Percentiles rank a stretch among this genome's conserved stretches.
Conservation (phyloP, 2,113 vertebrate species). For the Redunca redunca region DNA sequence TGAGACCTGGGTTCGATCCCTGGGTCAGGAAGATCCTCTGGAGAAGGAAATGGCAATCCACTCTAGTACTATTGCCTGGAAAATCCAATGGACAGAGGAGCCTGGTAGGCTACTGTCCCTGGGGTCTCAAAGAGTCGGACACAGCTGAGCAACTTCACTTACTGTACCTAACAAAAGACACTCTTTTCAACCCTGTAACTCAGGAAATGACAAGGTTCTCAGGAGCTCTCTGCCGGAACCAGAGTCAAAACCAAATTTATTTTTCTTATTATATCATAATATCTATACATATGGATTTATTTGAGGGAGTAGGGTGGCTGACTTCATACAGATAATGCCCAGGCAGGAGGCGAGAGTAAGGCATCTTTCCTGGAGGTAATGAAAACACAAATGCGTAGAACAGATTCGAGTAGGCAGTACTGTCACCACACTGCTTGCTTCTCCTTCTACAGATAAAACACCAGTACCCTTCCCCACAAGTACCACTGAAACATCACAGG, state of each 20-base stretch:
- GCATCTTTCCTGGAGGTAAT: neutral
- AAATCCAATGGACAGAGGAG: too few species aligned
- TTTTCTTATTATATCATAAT: neutral
- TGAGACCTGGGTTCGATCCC: too few species aligned
- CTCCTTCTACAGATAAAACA: neutral
- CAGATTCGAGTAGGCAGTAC: rapidly evolving
- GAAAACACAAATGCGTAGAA: neutral
- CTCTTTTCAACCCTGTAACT: neutral
- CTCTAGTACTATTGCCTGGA: too few species aligned
- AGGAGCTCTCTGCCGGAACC: neutral
- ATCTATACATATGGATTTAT: neutral
- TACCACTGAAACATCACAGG: neutral
- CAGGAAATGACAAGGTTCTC: neutral
- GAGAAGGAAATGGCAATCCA: too few species aligned
- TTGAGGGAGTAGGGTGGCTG: neutral
- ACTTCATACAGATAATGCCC: neutral
- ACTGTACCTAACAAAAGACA: neutral
- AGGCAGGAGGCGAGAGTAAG: neutral
- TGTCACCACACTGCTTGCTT: rapidly evolving
- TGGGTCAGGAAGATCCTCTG: too few species aligned
- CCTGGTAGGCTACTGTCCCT: too few species aligned
- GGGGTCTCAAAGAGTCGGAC: too few species aligned
- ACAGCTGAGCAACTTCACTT: neutral
- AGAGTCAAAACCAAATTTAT: neutral
- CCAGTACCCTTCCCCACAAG: neutral